Conservation (phyloP, 2,113 vertebrate species). For the Dasyornis broadbenti region DNA sequence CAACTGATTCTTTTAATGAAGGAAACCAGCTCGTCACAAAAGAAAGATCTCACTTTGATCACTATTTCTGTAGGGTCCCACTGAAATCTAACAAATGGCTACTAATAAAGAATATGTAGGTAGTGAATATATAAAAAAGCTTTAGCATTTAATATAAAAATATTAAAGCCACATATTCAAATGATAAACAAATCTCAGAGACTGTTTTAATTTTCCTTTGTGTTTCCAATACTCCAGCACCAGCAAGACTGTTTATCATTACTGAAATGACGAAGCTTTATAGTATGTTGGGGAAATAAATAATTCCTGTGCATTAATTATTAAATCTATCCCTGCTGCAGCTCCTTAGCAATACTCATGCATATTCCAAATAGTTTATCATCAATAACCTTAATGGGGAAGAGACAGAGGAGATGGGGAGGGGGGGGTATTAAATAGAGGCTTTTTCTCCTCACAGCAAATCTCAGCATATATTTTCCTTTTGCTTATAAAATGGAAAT, state of each 20-base stretch:
- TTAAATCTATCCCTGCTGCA: conserved; percentile 48
- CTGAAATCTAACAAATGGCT: background rate
- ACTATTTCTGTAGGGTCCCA: background rate
- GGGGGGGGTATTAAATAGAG: background rate
- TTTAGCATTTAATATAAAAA: conserved; percentile 3
- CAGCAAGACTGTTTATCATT: background rate
- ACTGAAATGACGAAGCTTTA: background rate
- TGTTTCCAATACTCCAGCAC: background rate
- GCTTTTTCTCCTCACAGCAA: background rate
- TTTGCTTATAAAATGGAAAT: background rate
- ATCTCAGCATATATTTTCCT: background rate
- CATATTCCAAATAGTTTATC: conserved; percentile 12
- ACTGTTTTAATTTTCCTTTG: conserved; percentile 14
- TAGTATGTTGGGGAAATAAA: conserved; percentile 62
- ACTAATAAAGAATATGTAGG: background rate
- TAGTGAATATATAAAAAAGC: background rate
- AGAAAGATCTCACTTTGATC: background rate
- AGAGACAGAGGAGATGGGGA: background rate
- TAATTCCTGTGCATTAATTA: conserved; percentile 61
- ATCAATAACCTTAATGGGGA: background rate
- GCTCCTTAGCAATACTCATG: background rate
- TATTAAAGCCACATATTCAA: conserved; percentile 43
- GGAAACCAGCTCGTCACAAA: background rate
- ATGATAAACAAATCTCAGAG: conserved; percentile 1
- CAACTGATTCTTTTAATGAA: background rate